Conservation (phyloP, 2,113 vertebrate species). For the Labeo rohita region DNA sequence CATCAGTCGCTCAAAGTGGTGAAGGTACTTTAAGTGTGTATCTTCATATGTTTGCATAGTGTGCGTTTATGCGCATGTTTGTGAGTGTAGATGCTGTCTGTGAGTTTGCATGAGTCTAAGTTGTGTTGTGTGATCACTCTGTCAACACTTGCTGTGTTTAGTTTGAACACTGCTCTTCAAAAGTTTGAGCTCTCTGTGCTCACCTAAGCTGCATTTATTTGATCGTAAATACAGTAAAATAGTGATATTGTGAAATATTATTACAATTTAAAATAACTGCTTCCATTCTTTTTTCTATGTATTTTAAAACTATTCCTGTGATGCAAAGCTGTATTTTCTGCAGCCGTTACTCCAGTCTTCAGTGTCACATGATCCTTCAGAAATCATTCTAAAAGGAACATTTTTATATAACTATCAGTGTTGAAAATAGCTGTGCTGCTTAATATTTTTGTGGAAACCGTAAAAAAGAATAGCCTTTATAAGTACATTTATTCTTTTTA, state of each 20-base stretch:
- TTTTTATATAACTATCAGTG: background rate
- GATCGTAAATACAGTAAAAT: background rate
- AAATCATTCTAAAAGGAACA: background rate
- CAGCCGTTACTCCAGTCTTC: background rate
- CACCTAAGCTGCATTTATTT: background rate
- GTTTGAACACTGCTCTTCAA: background rate
- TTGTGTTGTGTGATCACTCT: constrained; percentile 19
- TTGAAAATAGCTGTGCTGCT: background rate
- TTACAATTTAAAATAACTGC: background rate
- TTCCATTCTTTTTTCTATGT: background rate
- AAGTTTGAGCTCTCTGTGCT: background rate
- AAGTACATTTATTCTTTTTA: background rate
- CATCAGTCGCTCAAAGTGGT: constrained; percentile 45
- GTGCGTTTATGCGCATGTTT: constrained; percentile 32
- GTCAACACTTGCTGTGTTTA: background rate
- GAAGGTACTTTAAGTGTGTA: constrained; percentile 52
- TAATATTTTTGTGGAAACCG: background rate
- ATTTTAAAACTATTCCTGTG: background rate
- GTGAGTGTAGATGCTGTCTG: constrained; percentile 24
- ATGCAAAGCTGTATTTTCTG: background rate
- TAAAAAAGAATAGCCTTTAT: background rate
- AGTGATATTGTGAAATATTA: background rate
- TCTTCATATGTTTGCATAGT: constrained; percentile 40
- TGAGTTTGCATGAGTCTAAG: background rate
- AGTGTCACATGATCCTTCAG: background rate